A percentile compares a stretch with the other conserved stretches of the same genome.
Evolutionary conservation across 2,113 vertebrate species (phyloP).

Genomic region (Cisticola juncidis): DNA sequence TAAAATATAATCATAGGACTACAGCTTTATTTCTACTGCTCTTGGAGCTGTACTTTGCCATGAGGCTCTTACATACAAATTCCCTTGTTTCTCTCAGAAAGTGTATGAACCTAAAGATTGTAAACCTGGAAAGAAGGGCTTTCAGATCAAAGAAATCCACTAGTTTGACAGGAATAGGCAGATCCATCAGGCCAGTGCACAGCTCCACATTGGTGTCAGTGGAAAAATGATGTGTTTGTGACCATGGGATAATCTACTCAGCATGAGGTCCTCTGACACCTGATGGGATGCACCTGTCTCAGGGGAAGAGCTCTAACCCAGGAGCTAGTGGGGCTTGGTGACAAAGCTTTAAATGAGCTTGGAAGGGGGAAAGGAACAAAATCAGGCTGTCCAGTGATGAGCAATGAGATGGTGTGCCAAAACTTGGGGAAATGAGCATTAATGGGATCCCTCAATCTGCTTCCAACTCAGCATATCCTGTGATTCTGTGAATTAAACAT

Average conservation of each 20-base stretch:
- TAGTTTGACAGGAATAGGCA: background rate
- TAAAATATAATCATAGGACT: background rate
- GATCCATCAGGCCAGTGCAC: background rate
- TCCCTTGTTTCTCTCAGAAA: background rate
- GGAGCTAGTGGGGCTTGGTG: background rate
- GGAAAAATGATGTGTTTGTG: background rate
- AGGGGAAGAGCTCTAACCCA: background rate
- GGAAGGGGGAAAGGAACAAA: background rate
- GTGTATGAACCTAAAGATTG: background rate
- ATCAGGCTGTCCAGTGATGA: background rate
- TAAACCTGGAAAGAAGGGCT: background rate
- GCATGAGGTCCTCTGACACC: background rate
- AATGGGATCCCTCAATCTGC: background rate
- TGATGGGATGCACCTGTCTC: background rate
- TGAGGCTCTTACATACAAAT: background rate
- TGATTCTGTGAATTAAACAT: background rate
- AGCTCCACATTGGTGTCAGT: background rate
- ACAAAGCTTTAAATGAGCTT: background rate
- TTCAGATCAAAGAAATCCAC: background rate
- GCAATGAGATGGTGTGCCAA: background rate
- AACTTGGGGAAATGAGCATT: background rate
- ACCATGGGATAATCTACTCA: background rate
- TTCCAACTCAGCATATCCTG: background rate
- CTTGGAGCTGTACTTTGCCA: background rate
- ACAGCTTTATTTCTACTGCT: background rate